Conservation (phyloP, 2,113 vertebrate species). For the Alethe diademata region DNA sequence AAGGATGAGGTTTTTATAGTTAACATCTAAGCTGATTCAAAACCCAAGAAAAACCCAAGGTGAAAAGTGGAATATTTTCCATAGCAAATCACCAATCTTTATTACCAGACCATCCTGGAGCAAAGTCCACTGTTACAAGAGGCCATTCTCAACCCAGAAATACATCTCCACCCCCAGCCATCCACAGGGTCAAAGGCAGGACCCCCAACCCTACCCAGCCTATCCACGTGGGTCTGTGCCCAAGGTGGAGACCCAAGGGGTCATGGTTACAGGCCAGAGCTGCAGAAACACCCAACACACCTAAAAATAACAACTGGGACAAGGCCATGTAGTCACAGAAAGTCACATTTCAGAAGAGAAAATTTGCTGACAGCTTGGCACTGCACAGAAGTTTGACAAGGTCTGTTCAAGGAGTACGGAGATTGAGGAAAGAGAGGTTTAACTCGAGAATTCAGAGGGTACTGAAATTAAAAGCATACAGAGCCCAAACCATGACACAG, state of each 20-base stretch:
- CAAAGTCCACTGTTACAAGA: neutral
- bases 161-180: neutral
- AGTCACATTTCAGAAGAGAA: neutral
- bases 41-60: neutral
- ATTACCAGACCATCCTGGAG: fast-evolving
- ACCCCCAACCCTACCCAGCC: neutral
- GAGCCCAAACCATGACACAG: neutral
- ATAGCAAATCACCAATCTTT: neutral
- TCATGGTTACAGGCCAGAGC: neutral
- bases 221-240: fast-evolving
- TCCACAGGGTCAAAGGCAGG: neutral
- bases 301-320: neutral
- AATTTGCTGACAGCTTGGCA: neutral
- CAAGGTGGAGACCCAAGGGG: neutral
- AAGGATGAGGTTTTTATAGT: neutral
- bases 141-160: neutral
- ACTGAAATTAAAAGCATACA: neutral
- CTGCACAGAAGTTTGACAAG: neutral
- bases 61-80: neutral
- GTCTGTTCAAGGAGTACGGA: neutral
- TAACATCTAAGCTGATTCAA: neutral
- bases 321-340: neutral
- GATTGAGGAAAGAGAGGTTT: neutral
- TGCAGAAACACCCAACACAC: neutral
- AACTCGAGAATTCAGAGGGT: neutral